Evolutionary conservation across 2,888 invertebrate genomes (phyloP).

Genomic region (Noctua janthe): DNA sequence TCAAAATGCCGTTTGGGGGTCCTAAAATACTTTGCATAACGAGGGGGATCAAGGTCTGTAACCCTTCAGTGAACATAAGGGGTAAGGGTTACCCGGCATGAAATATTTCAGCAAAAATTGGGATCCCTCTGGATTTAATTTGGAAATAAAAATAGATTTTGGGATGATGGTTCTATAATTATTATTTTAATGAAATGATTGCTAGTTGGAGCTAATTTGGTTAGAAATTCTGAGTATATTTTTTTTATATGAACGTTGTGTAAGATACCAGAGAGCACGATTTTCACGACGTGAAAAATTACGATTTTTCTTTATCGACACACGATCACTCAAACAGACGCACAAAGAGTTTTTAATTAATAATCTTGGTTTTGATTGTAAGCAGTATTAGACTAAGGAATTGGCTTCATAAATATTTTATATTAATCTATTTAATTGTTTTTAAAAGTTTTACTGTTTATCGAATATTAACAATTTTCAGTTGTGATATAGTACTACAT

Average conservation of each 20-base stretch:
- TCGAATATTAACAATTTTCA: no score
- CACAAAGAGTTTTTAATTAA: no score
- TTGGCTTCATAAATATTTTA: no score
- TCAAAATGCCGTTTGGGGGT: slow-evolving; percentile 63
- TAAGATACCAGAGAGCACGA: background rate
- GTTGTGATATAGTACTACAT: no score
- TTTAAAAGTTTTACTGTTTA: no score
- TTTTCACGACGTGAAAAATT: no score
- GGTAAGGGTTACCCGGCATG: slow-evolving; percentile 29
- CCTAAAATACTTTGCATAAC: slow-evolving; percentile 56
- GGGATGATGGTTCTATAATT: slow-evolving; percentile 2
- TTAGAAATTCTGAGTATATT: background rate
- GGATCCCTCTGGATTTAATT: slow-evolving; percentile 49
- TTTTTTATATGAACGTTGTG: background rate
- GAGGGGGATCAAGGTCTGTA: slow-evolving; percentile 47
- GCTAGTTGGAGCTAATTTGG: background rate
- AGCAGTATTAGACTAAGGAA: no score
- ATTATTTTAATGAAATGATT: background rate
- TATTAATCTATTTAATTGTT: no score
- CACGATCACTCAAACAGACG: no score
- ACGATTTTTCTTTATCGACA: background rate
- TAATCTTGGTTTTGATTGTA: no score
- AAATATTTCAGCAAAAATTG: slow-evolving; percentile 55
- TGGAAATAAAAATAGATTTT: slow-evolving; percentile 25
- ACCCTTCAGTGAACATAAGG: slow-evolving; percentile 43